Conservation (phyloP, 2,113 vertebrate genomes). For the Lepus americanus region DNA sequence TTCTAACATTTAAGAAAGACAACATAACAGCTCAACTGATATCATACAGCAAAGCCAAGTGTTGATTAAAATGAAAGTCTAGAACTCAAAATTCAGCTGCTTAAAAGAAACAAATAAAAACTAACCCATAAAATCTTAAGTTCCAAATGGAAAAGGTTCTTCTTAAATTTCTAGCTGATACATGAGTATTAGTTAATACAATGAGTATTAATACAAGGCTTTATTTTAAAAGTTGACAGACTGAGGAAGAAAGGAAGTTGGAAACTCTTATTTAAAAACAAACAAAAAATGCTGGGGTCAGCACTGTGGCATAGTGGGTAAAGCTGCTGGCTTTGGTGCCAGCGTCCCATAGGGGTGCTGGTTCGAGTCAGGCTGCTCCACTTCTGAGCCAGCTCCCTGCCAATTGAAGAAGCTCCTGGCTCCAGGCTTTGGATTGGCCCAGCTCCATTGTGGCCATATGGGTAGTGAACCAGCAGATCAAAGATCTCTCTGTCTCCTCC, state of each 20-base stretch:
- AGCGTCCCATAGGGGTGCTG: too few relatives aligned
- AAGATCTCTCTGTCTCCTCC: too few relatives aligned
- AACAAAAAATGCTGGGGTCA: too few relatives aligned
- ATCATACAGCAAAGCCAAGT: neutral
- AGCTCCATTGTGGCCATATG: too few relatives aligned
- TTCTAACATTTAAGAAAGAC: neutral
- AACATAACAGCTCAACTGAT: neutral
- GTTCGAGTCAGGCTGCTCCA: too few relatives aligned
- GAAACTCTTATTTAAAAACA: neutral
- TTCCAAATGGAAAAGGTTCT: neutral
- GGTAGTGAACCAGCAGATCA: too few relatives aligned
- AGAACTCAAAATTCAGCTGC: slow-evolving; percentile 15
- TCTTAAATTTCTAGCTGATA: neutral
- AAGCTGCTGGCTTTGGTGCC: too few relatives aligned
- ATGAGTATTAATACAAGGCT: neutral
- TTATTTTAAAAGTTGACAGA: neutral
- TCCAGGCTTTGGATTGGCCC: too few relatives aligned
- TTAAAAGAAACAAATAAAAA: neutral
- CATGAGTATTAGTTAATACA: neutral
- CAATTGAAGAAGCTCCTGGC: too few relatives aligned
- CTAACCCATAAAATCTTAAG: neutral
- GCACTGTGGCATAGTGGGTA: too few relatives aligned
- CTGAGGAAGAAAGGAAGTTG: slow-evolving; percentile 4
- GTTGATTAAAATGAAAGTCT: neutral
- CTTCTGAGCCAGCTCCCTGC: too few relatives aligned